phyloP scores from a whole-genome alignment of 2,888 invertebrate species.

The Liopterus haemorrhoidalis region DNA sequence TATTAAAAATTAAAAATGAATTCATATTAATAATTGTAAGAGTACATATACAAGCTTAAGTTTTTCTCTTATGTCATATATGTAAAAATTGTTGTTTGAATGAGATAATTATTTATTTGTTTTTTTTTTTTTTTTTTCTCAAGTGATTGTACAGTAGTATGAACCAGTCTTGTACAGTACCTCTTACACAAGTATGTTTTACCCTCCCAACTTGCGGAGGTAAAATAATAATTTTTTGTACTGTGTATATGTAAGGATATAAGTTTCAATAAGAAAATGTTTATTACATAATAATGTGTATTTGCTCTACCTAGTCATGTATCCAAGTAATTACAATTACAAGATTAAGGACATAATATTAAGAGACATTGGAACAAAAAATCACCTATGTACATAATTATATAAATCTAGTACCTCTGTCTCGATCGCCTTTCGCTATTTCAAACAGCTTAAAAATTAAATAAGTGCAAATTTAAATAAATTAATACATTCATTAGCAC shows the following conservation, averaged over 20 bases:
- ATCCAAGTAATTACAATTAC: no score
- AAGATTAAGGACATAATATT: no score
- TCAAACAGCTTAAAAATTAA: no score
- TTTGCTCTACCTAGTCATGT: conserved; percentile 1
- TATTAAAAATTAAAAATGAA: conserved; percentile 16
- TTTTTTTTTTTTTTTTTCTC: conserved; percentile 45
- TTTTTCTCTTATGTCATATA: conserved; percentile 42
- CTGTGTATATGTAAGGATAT: conserved; percentile 80
- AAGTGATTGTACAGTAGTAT: conserved; percentile 46
- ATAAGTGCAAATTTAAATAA: no score
- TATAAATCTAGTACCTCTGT: no score
- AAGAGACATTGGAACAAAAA: no score
- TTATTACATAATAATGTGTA: conserved; percentile 40
- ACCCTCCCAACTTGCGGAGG: conserved; percentile 40
- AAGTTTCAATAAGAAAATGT: conserved; percentile 61
- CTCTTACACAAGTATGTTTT: conserved; percentile 32
- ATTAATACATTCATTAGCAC: no score
- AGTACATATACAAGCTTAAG: conserved; percentile 3
- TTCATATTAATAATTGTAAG: no score
- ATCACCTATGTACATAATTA: no score
- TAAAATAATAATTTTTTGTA: conserved; percentile 65
- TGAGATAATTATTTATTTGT: conserved; percentile 42
- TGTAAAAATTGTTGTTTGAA: conserved; percentile 41
- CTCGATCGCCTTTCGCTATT: no score
- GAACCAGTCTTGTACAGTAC: conserved; percentile 45